These are phyloP conservation scores for Aptenodytes patagonicus DNA, from an alignment of 2,113 vertebrate genomes.

Conservation along the genomic window DNA sequence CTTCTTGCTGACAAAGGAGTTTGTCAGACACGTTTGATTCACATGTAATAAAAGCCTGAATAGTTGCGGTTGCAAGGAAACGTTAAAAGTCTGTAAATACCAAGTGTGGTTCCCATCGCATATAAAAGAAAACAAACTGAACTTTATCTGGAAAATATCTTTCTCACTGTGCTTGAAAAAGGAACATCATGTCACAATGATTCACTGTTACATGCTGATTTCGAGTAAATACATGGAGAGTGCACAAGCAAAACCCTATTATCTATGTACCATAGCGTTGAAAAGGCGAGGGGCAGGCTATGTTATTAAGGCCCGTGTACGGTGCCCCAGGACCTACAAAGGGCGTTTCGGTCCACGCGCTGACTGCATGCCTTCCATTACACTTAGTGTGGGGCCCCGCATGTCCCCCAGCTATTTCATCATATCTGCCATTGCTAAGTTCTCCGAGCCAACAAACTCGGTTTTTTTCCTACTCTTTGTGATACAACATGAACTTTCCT, in stretches of 20 bases:
- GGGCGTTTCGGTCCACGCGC: background rate
- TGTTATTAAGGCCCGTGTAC: background rate
- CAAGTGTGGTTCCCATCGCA: constrained; percentile 36
- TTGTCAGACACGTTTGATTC: background rate
- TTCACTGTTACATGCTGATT: constrained; percentile 29
- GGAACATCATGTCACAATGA: constrained; percentile 44
- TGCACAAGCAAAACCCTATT: background rate
- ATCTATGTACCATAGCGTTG: background rate
- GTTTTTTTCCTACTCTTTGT: constrained; percentile 24
- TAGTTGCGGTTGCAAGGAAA: background rate
- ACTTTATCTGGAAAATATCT: constrained; percentile 56
- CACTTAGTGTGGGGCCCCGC: background rate
- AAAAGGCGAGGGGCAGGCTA: background rate
- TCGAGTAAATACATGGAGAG: background rate
- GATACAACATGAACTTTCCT: constrained; percentile 54
- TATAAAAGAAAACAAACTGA: constrained; percentile 42
- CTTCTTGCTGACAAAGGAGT: background rate
- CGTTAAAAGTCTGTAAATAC: constrained; percentile 20
- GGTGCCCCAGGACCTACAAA: background rate
- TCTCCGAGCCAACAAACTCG: background rate
- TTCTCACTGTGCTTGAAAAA: background rate
- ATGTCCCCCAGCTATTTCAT: constrained; percentile 28
- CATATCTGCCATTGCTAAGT: constrained; percentile 15
- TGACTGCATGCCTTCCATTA: background rate
- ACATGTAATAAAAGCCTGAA: background rate